Evolutionary conservation across 2,888 invertebrate species (phyloP).

Genomic region (Odontothrips loti): DNA sequence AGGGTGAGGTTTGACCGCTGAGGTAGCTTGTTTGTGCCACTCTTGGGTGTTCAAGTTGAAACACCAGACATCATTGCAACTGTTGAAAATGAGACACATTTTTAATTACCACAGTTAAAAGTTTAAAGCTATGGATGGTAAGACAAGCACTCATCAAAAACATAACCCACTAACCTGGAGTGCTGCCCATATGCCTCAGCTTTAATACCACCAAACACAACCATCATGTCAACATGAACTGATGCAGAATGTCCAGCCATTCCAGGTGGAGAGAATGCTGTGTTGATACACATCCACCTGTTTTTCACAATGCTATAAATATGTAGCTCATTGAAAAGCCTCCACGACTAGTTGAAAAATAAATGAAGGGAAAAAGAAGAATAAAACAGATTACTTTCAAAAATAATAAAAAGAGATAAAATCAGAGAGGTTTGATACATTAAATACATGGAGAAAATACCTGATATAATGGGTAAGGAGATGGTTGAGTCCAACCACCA

Average conservation of each 20-base stretch:
- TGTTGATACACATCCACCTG: conserved; percentile 68
- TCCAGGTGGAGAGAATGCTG: conserved; percentile 63
- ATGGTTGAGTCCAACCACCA: conserved; percentile 94
- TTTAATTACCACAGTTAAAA: conserved; percentile 34
- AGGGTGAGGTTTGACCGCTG: conserved; percentile 66
- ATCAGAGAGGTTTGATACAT: no score
- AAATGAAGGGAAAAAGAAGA: conserved; percentile 23
- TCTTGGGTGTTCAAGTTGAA: conserved; percentile 69
- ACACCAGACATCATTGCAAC: conserved; percentile 84
- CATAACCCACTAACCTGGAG: background rate
- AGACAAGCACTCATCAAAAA: conserved; percentile 44
- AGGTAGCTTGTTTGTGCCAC: conserved; percentile 74
- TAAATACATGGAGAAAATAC: conserved; percentile 45
- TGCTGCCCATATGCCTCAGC: conserved; percentile 41
- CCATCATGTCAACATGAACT: conserved; percentile 74
- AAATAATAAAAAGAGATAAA: conserved; percentile 26
- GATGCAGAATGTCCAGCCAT: conserved; percentile 92
- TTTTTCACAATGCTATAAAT: conserved; percentile 76
- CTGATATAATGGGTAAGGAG: conserved; percentile 77
- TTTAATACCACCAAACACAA: conserved; percentile 72
- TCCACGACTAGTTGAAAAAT: conserved; percentile 55
- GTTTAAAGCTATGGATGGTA: background rate
- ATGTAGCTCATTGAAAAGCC: conserved; percentile 89
- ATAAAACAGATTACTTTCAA: background rate
- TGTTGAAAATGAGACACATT: conserved; percentile 38